Evolutionary conservation across 1,140 invertebrate genomes (phyloP).

Genomic region (Pristionchus pacificus): DNA sequence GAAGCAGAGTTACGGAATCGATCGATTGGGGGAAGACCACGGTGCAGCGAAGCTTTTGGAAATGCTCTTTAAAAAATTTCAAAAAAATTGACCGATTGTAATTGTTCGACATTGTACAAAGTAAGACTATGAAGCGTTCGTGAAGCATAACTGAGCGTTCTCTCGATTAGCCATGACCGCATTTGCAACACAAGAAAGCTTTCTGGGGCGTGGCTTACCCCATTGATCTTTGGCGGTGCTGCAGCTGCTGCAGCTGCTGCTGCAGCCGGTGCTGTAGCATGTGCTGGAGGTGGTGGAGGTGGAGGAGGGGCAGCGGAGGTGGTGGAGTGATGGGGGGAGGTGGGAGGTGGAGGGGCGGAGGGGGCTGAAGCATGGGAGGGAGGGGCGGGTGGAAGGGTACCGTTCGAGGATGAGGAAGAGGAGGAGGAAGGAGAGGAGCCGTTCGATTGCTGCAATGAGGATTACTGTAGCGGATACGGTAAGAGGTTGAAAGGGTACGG

Average conservation of each 20-base stretch:
- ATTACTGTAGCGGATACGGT: too few relatives aligned
- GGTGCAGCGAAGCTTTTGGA: too few relatives aligned
- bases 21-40: too few relatives aligned
- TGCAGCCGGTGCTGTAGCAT: too few relatives aligned
- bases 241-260: slow-evolving; percentile 17
- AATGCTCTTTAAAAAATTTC: too few relatives aligned
- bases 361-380: not conserved
- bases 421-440: slow-evolving; percentile 9
- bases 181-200: slow-evolving; percentile 1
- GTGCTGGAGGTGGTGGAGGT: slow-evolving; percentile 9
- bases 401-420: slow-evolving; percentile 3
- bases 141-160: too few relatives aligned
- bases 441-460: slow-evolving; percentile 15
- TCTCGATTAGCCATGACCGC: not conserved
- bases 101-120: too few relatives aligned
- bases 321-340: slow-evolving; percentile 16
- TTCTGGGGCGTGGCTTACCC: slow-evolving; percentile 5
- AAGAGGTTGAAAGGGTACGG: too few relatives aligned
- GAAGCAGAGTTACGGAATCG: too few relatives aligned
- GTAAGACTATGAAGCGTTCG: too few relatives aligned
- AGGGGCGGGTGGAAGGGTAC: slow-evolving; percentile 8
- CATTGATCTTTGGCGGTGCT: slow-evolving; percentile 8
- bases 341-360: not conserved
- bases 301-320: slow-evolving; percentile 9
- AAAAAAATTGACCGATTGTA: too few relatives aligned